Evolutionary conservation across 2,797 vertebrate genomes (phyloP).

Genomic region (Silurus aristotelis): DNA sequence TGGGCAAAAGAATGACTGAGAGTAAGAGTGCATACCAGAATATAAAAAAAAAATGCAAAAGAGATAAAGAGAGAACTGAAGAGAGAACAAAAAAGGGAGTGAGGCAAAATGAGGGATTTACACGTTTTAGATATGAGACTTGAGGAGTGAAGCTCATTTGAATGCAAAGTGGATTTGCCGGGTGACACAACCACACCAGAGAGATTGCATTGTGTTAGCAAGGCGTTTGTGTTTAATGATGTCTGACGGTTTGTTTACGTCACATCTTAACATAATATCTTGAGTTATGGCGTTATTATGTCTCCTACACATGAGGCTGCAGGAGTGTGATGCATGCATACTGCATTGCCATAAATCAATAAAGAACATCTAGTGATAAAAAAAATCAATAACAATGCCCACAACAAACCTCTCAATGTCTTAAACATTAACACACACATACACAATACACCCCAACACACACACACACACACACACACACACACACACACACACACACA

Average conservation of each 20-base stretch:
- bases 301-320: conserved; percentile 26
- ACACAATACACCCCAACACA: neutral
- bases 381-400: conserved; percentile 38
- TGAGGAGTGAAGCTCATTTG: conserved; percentile 18
- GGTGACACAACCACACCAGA: conserved; percentile 7
- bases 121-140: conserved; percentile 6
- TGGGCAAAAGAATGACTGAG: neutral
- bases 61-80: neutral
- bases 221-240: conserved; percentile 28
- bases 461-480: neutral
- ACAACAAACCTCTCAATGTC: conserved; percentile 17
- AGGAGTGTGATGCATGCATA: neutral
- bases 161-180: conserved; percentile 30
- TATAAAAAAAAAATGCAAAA: neutral
- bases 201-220: conserved; percentile 9
- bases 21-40: neutral
- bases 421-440: neutral
- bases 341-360: conserved; percentile 37
- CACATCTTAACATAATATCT: conserved; percentile 22
- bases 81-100: neutral
- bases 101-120: neutral
- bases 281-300: conserved; percentile 49
- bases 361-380: conserved; percentile 7
- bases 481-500: neutral
- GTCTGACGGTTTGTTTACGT: conserved; percentile 11